Base-by-base conservation (phyloP, 1,140 invertebrate species). In the Steinernema feltiae region DNA sequence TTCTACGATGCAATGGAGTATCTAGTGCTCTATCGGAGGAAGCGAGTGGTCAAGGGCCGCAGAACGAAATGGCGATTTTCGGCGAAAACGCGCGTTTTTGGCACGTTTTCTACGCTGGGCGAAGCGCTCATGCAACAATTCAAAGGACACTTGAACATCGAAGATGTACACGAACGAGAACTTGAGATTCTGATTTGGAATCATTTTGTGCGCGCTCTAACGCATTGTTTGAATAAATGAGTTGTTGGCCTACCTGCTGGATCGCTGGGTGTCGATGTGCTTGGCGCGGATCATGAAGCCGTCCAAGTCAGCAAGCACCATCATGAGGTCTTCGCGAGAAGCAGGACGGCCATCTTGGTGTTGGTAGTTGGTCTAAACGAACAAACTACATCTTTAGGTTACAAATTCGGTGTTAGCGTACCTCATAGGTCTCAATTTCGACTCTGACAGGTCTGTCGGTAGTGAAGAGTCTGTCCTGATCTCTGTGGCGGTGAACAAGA, bases 271-370 rank as follows among this genome's bases (percentile, higher is more conserved):
- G 69, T 80, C 73, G 27, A 78, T 92, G 85, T 96, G 97, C 0
- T 94, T 94, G 0, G 94, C 95, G 86, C 96, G 94, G 72, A 98
- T 93, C 72, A 93, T 90, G 79, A 98, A 93, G 12, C 90, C 90
- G 82, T 93, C 90, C 18, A 99, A 87, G 84, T 95, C 92, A 76
- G 94, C 93, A 32, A 99, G 88, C 0, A 94, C 93, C 91, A 97
- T 94, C 35, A 98, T 88, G 63, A 98, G 88, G 87, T 95, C 91
- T 83, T 95, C 93, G 17, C 96, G 89, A 72, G 93, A 91, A 3
- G 92, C 90, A 48, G 89, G 87, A 48, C 91, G 90, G 1, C 94
- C 94, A 86, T 95, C 93, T 79, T 90, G 89, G 79, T 92, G 88
- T 83, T 93, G 90, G 93, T 94, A 97, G 82, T 86, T 84, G 35